Percentiles rank a stretch among this genome's conserved stretches.
phyloP scores from a whole-genome alignment of 2,113 vertebrate species.

The Eudyptes chrysolophus region DNA sequence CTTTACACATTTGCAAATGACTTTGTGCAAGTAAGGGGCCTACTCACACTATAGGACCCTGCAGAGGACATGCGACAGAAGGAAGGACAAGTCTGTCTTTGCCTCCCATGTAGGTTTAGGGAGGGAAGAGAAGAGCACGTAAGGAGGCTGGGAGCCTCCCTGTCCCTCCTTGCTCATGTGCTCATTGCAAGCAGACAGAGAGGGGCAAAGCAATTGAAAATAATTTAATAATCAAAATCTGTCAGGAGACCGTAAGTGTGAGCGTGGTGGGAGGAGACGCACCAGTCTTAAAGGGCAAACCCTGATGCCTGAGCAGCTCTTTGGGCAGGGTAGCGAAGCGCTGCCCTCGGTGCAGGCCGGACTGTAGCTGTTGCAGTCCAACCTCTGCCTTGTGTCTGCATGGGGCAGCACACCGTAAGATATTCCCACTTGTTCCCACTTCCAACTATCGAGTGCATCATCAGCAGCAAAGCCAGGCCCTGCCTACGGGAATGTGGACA shows the following conservation, averaged over 20 bases:
- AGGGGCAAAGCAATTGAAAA: neutral
- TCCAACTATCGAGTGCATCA: neutral
- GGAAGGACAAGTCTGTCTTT: neutral
- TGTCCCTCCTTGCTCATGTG: neutral
- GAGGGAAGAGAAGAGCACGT: neutral
- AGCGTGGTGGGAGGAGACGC: neutral
- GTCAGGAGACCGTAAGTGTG: neutral
- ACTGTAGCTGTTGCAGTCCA: neutral
- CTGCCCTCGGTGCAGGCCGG: neutral
- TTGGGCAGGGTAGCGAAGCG: neutral
- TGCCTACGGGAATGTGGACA: neutral
- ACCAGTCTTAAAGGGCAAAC: neutral
- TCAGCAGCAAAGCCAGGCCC: neutral
- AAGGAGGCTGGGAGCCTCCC: neutral
- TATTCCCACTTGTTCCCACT: neutral
- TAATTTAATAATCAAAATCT: neutral
- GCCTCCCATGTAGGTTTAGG: neutral
- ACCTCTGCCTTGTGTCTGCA: neutral
- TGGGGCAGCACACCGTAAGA: neutral
- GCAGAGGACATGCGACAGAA: neutral
- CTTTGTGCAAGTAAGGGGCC: neutral
- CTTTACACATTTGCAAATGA: neutral
- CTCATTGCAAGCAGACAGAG: neutral
- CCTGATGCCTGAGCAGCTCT: neutral
- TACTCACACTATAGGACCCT: neutral